Evolutionary conservation across 2,113 vertebrate species (phyloP).

Genomic region (Tricholaema leucomelas): DNA sequence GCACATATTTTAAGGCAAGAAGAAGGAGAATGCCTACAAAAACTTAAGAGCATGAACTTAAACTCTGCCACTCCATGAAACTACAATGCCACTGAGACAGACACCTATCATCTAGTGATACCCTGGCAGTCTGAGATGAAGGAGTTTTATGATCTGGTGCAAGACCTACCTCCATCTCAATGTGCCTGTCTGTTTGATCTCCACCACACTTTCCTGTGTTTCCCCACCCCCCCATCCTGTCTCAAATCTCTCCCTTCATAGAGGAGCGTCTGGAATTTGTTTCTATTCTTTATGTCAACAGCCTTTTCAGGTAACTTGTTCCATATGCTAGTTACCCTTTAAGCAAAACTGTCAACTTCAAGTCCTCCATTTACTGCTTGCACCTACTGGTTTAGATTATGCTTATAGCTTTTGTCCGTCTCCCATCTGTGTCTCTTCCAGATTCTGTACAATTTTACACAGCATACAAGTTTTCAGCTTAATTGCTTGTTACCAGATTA

Average conservation of each 20-base stretch:
- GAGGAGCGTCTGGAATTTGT: slow-evolving; percentile 39
- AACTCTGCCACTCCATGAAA: background rate
- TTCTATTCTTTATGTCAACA: slow-evolving; percentile 12
- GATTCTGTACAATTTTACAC: background rate
- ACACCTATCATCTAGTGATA: background rate
- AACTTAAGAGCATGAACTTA: background rate
- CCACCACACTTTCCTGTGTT: background rate
- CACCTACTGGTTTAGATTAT: slow-evolving; percentile 20
- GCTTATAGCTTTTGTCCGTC: background rate
- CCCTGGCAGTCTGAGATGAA: background rate
- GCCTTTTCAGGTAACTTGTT: slow-evolving; percentile 43
- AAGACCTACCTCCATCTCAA: background rate
- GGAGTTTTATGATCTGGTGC: slow-evolving; percentile 14
- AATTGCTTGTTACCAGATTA: background rate
- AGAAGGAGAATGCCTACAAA: background rate
- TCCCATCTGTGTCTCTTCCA: background rate
- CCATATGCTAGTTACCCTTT: slow-evolving; percentile 18
- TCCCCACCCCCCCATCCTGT: background rate
- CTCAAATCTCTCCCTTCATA: background rate
- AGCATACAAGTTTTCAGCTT: background rate
- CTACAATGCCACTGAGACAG: background rate
- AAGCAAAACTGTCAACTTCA: background rate
- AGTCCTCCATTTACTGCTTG: slow-evolving; percentile 5
- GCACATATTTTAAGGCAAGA: background rate
- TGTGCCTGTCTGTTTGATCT: slow-evolving; percentile 38